Conservation (phyloP, 2,888 invertebrate species). For the Leucozona laternaria region DNA sequence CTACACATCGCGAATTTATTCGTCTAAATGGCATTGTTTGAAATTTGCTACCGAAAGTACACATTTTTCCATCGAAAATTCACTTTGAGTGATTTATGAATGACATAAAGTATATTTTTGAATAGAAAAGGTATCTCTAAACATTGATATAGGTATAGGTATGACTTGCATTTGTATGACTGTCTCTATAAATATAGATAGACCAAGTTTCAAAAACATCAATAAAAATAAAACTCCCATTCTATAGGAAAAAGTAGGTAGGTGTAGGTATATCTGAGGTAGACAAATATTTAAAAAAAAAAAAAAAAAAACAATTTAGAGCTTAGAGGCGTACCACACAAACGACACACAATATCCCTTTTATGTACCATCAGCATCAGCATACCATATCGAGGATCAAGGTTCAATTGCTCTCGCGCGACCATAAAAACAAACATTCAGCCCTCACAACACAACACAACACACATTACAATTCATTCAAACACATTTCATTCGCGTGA, state of each 20-base stretch:
- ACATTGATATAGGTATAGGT: not conserved
- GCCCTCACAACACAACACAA: constrained; percentile 15
- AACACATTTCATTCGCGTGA: constrained; percentile 36
- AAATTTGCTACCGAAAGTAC: not conserved
- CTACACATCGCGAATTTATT: not conserved
- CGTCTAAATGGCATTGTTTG: not conserved
- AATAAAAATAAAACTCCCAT: constrained; percentile 17
- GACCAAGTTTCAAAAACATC: constrained; percentile 10
- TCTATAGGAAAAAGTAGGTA: not conserved
- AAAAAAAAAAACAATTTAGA: constrained; percentile 40
- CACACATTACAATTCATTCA: not conserved
- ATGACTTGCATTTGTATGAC: not conserved
- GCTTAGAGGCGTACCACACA: constrained; percentile 35
- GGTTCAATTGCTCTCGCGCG: constrained; percentile 67
- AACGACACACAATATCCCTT: constrained; percentile 35
- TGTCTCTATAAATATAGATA: not conserved
- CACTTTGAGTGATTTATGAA: constrained; percentile 8
- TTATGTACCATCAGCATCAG: not conserved
- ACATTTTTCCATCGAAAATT: not conserved
- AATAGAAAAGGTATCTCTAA: not conserved
- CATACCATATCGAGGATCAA: constrained; percentile 50
- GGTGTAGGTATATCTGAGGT: not conserved
- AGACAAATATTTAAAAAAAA: constrained; percentile 11
- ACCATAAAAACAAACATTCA: constrained; percentile 66
- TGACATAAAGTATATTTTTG: not conserved